Evolutionary conservation across 2,888 invertebrate species (phyloP).

Genomic region (Hirtodrosophila alboralis): DNA sequence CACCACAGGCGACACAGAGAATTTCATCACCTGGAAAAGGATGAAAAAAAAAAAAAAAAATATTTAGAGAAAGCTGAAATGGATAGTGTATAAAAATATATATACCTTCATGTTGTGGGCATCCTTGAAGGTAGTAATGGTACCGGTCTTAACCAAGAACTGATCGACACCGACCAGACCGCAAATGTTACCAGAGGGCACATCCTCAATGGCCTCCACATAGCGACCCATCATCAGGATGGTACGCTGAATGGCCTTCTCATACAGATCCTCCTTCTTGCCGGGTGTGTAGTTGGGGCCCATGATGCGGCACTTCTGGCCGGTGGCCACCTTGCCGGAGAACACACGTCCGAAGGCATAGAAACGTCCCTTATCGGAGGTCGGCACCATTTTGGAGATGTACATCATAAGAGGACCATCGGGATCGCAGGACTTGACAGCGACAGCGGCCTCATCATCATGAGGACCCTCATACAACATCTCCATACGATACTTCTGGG

Average conservation of each 20-base stretch:
- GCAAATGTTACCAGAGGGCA: constrained; percentile 99
- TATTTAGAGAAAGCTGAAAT: not conserved
- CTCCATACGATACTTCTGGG: constrained; percentile 99
- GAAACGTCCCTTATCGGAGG: constrained; percentile 99
- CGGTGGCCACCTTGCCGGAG: constrained; percentile 96
- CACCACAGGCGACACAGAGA: constrained; percentile 99
- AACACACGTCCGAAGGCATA: constrained; percentile 99
- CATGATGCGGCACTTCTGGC: constrained; percentile 98
- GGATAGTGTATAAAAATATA: not conserved
- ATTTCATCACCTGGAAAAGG: constrained; percentile 97
- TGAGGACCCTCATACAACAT: constrained; percentile 99
- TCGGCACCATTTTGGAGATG: constrained; percentile 99
- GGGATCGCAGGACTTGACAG: constrained; percentile 96
- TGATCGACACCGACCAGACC: constrained; percentile 99
- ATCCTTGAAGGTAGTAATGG: constrained; percentile 99
- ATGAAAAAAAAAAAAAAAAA: not conserved
- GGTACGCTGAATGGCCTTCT: constrained; percentile 99
- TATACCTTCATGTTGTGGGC: constrained; percentile 97
- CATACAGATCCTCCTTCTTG: constrained; percentile 99
- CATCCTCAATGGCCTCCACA: constrained; percentile 99
- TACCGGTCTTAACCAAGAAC: constrained; percentile 99
- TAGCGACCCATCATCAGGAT: constrained; percentile 99
- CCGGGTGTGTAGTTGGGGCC: constrained; percentile 99
- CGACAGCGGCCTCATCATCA: constrained; percentile 97
- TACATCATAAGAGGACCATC: constrained; percentile 99